Conservation (phyloP, 2,888 invertebrate species). For the Therioaphis trifolii region DNA sequence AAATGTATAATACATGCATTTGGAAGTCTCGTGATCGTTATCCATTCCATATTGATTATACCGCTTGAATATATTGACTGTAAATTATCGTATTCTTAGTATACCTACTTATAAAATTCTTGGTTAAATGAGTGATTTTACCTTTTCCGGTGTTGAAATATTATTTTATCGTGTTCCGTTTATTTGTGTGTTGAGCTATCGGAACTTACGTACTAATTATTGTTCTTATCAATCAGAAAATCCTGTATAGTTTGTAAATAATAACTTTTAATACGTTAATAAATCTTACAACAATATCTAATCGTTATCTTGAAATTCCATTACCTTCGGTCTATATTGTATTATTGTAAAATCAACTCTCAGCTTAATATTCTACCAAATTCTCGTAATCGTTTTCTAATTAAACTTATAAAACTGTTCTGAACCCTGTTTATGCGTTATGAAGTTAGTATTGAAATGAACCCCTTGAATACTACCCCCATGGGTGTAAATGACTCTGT, state of each 20-base stretch:
- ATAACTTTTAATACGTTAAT: neutral
- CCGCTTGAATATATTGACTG: no score
- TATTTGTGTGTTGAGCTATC: no score
- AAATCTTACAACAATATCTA: neutral
- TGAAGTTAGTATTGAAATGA: constrained; percentile 40
- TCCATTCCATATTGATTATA: no score
- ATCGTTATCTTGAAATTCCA: constrained; percentile 25
- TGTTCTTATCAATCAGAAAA: neutral
- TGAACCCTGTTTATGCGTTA: constrained; percentile 31
- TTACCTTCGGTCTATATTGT: neutral
- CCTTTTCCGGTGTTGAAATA: no score
- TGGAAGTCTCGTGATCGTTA: no score
- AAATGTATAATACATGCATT: no score
- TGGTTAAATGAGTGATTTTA: no score
- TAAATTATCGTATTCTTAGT: no score
- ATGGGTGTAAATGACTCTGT: constrained; percentile 48
- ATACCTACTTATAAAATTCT: no score
- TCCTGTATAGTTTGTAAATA: neutral
- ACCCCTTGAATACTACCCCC: constrained; percentile 32
- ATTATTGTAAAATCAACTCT: constrained; percentile 24
- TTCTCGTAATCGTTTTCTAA: constrained; percentile 45
- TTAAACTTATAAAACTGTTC: constrained; percentile 50
- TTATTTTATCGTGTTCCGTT: no score
- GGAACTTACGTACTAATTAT: no score
- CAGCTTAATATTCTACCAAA: constrained; percentile 8